Evolutionary conservation across 1,140 invertebrate species (phyloP).

Genomic region (Drosophila sucinea): DNA sequence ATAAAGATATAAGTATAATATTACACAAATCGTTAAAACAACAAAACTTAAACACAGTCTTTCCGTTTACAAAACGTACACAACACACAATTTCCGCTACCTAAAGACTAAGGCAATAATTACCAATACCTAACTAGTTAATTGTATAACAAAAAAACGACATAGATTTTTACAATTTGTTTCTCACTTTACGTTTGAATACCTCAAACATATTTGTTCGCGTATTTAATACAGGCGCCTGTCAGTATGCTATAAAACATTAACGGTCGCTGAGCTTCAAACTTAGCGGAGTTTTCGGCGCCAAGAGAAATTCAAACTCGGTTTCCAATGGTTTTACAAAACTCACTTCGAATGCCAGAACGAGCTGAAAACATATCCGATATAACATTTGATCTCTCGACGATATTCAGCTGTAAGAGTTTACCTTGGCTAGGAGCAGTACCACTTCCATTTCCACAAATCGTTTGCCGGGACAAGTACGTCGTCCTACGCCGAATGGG

Average conservation of each 20-base stretch:
- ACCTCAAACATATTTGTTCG: slow-evolving; percentile 17
- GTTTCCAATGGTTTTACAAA: slow-evolving; percentile 88
- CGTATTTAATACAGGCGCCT: slow-evolving; percentile 56
- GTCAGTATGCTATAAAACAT: slow-evolving; percentile 27
- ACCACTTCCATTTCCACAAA: slow-evolving; percentile 92
- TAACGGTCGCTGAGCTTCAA: slow-evolving; percentile 86
- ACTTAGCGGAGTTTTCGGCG: slow-evolving; percentile 88
- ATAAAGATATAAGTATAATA: slow-evolving; percentile 19
- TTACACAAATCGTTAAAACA: slow-evolving; percentile 56
- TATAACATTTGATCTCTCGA: neutral
- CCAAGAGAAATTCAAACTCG: slow-evolving; percentile 91
- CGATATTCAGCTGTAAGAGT: neutral
- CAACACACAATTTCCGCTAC: slow-evolving; percentile 79
- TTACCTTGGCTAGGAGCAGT: slow-evolving; percentile 89
- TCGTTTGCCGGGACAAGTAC: slow-evolving; percentile 92
- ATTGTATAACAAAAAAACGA: slow-evolving; percentile 47
- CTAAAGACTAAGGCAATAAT: slow-evolving; percentile 44
- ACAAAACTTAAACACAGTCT: slow-evolving; percentile 81
- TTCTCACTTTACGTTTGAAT: slow-evolving; percentile 30
- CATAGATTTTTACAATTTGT: slow-evolving; percentile 39
- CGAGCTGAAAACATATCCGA: slow-evolving; percentile 84
- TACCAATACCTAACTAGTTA: slow-evolving; percentile 58
- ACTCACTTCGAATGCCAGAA: slow-evolving; percentile 88
- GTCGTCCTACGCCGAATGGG: slow-evolving; percentile 93
- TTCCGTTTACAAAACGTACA: slow-evolving; percentile 72